These are phyloP conservation scores for Belonocnema kinseyi DNA, from an alignment of 1,140 invertebrate species.

Conservation along the genomic window DNA sequence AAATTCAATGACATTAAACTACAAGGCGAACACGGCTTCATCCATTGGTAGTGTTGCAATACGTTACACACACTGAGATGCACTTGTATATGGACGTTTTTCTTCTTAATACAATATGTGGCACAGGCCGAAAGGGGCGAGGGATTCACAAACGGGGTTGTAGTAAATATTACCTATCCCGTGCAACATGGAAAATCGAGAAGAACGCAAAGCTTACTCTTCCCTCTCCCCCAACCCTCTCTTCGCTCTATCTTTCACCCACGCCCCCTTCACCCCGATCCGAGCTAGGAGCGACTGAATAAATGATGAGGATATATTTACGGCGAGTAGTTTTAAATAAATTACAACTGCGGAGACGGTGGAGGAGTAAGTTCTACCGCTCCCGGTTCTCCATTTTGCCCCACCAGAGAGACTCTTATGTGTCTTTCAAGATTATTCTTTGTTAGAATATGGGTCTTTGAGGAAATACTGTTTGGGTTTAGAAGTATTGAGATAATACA, in stretches of 20 bases:
- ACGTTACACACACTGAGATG: conserved; percentile 31
- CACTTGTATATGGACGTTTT: conserved; percentile 28
- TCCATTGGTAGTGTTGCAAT: conserved; percentile 31
- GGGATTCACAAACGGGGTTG: conserved; percentile 50
- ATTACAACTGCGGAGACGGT: conserved; percentile 73
- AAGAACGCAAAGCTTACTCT: conserved; percentile 62
- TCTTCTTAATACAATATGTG: conserved; percentile 48
- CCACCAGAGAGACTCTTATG: conserved; percentile 33
- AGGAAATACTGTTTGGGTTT: neutral
- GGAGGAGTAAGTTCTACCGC: conserved; percentile 62
- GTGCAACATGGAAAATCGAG: conserved; percentile 41
- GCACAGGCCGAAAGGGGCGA: conserved; percentile 53
- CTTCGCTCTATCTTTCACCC: too few species aligned
- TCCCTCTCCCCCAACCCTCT: conserved; percentile 3
- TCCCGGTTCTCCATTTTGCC: conserved; percentile 42
- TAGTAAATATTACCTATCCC: neutral
- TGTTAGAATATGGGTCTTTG: neutral
- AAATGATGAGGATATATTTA: conserved; percentile 76
- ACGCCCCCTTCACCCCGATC: conserved; percentile 37
- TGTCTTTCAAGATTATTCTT: neutral
- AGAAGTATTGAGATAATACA: neutral
- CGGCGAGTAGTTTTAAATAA: conserved; percentile 76
- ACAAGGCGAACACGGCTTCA: neutral
- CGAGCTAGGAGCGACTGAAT: conserved; percentile 69
- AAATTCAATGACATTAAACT: conserved; percentile 57